Conservation (phyloP, 2,797 vertebrate genomes). For the Lacerta viridis region DNA sequence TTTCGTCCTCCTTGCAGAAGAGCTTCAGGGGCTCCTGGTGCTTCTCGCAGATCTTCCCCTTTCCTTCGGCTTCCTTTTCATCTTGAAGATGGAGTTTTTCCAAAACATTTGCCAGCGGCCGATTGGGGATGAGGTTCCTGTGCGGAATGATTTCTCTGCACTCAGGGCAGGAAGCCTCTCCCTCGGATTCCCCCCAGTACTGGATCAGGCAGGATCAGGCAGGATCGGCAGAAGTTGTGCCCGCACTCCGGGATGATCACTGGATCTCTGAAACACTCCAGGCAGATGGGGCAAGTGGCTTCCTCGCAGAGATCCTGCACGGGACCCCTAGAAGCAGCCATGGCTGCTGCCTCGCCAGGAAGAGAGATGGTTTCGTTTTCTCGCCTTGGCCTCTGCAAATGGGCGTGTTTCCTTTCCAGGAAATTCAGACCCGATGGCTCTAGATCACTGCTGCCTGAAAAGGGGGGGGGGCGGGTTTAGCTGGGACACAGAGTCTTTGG, state of each 20-base stretch:
- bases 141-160: background rate
- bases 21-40: background rate
- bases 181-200: background rate
- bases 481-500: background rate
- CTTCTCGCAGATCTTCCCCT: background rate
- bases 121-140: background rate
- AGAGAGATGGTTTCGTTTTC: background rate
- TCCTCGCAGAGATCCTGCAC: background rate
- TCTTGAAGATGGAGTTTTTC: background rate
- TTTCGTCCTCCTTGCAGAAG: background rate
- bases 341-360: background rate
- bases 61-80: background rate
- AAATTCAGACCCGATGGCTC: background rate
- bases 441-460: too few relatives aligned
- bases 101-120: background rate
- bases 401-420: background rate
- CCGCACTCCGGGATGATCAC: background rate
- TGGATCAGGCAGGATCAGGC: background rate
- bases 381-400: background rate
- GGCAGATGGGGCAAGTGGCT: slow-evolving; percentile 3
- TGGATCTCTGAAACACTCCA: background rate
- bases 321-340: background rate
- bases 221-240: slow-evolving; percentile 6
- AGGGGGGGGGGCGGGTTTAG: too few relatives aligned
- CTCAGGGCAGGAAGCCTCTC: background rate